Evolutionary conservation across 2,113 vertebrate genomes (phyloP).

Genomic region (Mormoops blainvillei): DNA sequence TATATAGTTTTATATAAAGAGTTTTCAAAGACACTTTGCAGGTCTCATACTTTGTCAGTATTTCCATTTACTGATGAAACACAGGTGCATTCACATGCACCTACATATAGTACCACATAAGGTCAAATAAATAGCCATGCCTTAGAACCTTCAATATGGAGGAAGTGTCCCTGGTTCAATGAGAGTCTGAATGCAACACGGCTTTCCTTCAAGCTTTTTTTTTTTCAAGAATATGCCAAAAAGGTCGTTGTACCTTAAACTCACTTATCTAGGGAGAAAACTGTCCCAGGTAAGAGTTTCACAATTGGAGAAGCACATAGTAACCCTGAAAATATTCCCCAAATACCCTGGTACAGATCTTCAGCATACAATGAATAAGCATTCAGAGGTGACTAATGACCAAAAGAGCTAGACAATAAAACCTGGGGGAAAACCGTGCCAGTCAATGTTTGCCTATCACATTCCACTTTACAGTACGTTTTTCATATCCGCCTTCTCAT

Average conservation of each 20-base stretch:
- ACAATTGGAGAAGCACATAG: neutral
- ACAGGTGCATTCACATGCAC: neutral
- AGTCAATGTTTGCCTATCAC: neutral
- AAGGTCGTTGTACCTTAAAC: constrained; percentile 17
- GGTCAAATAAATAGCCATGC: neutral
- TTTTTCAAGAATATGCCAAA: neutral
- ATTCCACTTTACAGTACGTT: neutral
- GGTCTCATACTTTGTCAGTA: neutral
- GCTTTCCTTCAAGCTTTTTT: neutral
- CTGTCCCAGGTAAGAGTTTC: neutral
- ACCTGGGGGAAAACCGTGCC: neutral
- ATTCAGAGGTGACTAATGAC: constrained; percentile 2
- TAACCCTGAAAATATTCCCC: neutral
- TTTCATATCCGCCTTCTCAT: constrained; percentile 15
- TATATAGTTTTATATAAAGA: neutral
- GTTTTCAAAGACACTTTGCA: neutral
- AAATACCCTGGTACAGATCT: neutral
- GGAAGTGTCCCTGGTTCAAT: neutral
- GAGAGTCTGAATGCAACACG: neutral
- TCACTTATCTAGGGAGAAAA: constrained; percentile 38
- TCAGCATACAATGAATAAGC: neutral
- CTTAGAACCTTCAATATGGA: neutral
- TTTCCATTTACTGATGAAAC: neutral
- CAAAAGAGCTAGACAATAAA: neutral
- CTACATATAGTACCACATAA: neutral